These are phyloP conservation scores for Chitala chitala DNA, from an alignment of 2,113 vertebrate genomes.

Conservation along the genomic window DNA sequence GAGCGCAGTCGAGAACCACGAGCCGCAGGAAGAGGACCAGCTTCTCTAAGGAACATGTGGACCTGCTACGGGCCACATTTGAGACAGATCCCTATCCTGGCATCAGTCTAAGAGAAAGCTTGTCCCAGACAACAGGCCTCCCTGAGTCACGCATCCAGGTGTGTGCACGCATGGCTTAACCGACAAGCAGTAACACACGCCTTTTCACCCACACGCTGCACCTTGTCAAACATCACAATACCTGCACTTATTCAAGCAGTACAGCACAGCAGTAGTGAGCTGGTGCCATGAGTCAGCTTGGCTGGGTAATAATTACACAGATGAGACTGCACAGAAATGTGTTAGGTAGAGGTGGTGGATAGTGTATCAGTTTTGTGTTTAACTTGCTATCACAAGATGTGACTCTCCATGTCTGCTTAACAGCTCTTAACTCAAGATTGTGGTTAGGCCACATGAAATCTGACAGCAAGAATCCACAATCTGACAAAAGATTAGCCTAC, in stretches of 20 bases:
- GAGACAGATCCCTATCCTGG: constrained; percentile 64
- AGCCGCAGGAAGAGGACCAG: constrained; percentile 66
- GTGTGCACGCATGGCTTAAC: not conserved
- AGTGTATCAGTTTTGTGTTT: constrained; percentile 33
- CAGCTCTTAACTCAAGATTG: constrained; percentile 39
- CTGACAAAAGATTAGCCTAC: constrained; percentile 16
- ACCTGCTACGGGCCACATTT: constrained; percentile 55
- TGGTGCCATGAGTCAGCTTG: not conserved
- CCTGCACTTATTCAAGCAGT: not conserved
- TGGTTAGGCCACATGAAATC: constrained; percentile 28
- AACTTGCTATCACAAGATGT: constrained; percentile 43
- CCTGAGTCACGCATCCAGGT: constrained; percentile 70
- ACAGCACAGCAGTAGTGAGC: not conserved
- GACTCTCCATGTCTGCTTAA: constrained; percentile 41
- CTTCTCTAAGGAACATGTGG: constrained; percentile 66
- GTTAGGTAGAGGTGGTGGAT: constrained; percentile 39
- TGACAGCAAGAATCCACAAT: constrained; percentile 30
- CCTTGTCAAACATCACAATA: not conserved
- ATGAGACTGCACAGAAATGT: constrained; percentile 45
- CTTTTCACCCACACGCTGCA: not conserved
- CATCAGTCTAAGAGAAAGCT: constrained; percentile 61
- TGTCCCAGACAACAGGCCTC: constrained; percentile 62
- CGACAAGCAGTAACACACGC: not conserved
- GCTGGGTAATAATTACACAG: constrained; percentile 24
- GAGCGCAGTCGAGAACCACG: constrained; percentile 43